Conservation (phyloP, 1,140 invertebrate genomes). For the Rhagoletis pomonella region DNA sequence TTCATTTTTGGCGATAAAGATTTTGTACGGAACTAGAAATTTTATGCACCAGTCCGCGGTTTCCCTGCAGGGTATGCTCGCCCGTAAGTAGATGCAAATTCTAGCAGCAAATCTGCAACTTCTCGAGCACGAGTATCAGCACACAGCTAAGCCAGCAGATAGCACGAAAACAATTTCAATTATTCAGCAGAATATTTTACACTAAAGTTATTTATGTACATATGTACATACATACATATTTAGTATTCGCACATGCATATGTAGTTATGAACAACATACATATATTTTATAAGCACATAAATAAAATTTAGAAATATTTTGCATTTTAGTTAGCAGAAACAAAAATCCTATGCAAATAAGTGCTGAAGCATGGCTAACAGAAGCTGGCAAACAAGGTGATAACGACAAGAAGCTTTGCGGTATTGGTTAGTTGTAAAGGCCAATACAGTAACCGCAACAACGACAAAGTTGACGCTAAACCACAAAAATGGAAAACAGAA, state of each 20-base stretch:
- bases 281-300: too few species aligned
- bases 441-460: background rate
- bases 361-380: background rate
- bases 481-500: background rate
- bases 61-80: too few species aligned
- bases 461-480: background rate
- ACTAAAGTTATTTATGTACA: background rate
- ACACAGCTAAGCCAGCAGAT: background rate
- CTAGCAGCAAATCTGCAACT: background rate
- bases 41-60: too few species aligned
- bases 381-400: slow-evolving; percentile 30
- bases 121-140: background rate
- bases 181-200: background rate
- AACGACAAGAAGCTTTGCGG: background rate
- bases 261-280: too few species aligned
- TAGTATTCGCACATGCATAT: too few species aligned
- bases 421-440: background rate
- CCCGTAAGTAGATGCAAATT: too few species aligned
- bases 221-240: too few species aligned
- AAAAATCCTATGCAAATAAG: background rate
- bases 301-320: background rate
- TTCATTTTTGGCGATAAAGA: too few species aligned
- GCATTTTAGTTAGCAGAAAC: background rate
- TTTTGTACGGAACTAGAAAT: too few species aligned
- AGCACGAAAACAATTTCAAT: background rate